Evolutionary conservation across 2,113 vertebrate species (phyloP), one percentile per base, ranked within the genome.

Genomic region (Myrmophylax atrothorax): DNA sequence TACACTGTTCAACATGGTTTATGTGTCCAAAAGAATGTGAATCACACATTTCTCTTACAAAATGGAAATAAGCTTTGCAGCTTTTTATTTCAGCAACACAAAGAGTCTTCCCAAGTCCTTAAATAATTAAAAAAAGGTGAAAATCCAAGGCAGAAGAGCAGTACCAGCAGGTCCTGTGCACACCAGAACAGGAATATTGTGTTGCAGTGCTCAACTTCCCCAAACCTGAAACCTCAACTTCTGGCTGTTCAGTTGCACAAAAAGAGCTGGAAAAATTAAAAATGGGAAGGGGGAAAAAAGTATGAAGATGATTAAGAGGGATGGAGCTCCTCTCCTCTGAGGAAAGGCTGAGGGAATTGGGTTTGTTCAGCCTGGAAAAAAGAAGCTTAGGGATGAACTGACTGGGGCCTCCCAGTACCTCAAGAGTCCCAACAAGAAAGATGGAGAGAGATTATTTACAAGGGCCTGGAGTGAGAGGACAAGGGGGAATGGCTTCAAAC

Each of bases 221-320:
- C 40, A 28, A 10, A 35, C 6, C n/a, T 4, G 0, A 38, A 66
- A 37, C 5, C 3, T 1, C 35, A 12, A 12, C 69, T 87, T 5
- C 9, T 64, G 37, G 20, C 9, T 46, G 28, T 26, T 70, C 28
- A 50, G 74, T 7, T 67, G 37, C n/a, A 25, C 12, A 9, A 29
- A 50, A 73, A 44, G 14, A 18, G 44, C 33, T 46, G 81, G 35
- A 3, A 29, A 84, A 12, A 14, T 47, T 74, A 24, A 90, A 76
- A 86, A 29, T 3, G 3, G 3, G 3, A 4, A 25, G 18, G 20
- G 9, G 6, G 1, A 3, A 10, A 28, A 8, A 7, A 8, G 13
- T 28, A 4, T 31, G 46, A 29, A 29, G 62, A 2, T 31, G 16
- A 22, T 53, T 14, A 14, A 14, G 16, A 25, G 24, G 25, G 69